Evolutionary conservation across 2,797 vertebrate species (phyloP).

Genomic region (Dicrostonyx torquatus): DNA sequence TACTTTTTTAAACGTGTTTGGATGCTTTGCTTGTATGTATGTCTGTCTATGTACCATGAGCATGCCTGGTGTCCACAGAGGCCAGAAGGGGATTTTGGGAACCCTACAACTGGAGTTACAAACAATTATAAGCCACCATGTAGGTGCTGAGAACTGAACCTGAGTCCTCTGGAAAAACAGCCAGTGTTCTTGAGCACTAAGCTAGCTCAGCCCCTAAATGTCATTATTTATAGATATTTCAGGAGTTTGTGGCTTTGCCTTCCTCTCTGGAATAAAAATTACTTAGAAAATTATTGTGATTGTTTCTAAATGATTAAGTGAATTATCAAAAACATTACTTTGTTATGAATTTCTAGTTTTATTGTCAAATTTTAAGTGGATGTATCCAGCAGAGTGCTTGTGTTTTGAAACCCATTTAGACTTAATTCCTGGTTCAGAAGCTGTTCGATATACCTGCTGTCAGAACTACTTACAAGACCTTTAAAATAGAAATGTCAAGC

Average conservation of each 20-base stretch:
- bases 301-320: conserved; percentile 10
- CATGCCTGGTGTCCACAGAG: not conserved
- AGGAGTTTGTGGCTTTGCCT: conserved; percentile 6
- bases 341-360: conserved; percentile 40
- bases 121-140: not conserved
- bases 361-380: not conserved
- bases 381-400: not conserved
- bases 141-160: not conserved
- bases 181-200: not conserved
- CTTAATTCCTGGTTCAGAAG: conserved; percentile 3
- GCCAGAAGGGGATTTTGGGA: not conserved
- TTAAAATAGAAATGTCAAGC: conserved; percentile 26
- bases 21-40: not conserved
- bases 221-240: conserved; percentile 42
- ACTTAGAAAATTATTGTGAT: conserved; percentile 33
- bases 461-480: conserved; percentile 7
- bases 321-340: conserved; percentile 6
- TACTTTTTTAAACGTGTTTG: not conserved
- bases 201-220: not conserved
- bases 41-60: not conserved
- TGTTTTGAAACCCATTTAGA: conserved; percentile 21
- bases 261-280: conserved; percentile 4
- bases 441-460: not conserved
- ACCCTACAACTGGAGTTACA: not conserved
- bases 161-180: not conserved